Conservation (phyloP, 2,888 invertebrate species). For the Isoperla grammatica region DNA sequence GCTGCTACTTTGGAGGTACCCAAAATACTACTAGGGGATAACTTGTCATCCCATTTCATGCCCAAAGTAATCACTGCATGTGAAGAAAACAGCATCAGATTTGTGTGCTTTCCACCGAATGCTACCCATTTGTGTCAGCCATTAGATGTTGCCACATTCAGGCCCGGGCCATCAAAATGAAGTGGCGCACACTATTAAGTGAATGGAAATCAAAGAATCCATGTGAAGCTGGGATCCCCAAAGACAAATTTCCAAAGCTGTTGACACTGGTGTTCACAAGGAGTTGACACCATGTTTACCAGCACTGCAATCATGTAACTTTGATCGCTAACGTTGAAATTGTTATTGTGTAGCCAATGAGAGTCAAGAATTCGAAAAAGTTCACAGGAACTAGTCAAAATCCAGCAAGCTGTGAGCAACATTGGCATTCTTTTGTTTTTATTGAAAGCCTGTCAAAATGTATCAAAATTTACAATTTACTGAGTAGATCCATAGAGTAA, state of each 20-base stretch:
- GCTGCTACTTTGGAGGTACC: slow-evolving; percentile 4
- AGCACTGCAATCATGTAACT: too few species aligned
- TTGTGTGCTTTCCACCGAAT: slow-evolving; percentile 39
- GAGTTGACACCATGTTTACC: too few species aligned
- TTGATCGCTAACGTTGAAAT: too few species aligned
- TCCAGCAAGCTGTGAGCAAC: too few species aligned
- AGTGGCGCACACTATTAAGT: slow-evolving; percentile 32
- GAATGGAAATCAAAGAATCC: slow-evolving; percentile 31
- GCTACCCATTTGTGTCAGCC: slow-evolving; percentile 37
- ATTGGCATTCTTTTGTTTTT: too few species aligned
- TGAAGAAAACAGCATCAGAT: slow-evolving; percentile 38
- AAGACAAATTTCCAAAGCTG: slow-evolving; percentile 32
- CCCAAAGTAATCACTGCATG: slow-evolving; percentile 35
- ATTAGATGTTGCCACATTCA: slow-evolving; percentile 36
- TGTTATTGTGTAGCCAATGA: too few species aligned
- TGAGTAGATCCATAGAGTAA: too few species aligned
- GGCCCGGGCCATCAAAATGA: slow-evolving; percentile 35
- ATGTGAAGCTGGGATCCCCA: slow-evolving; percentile 29
- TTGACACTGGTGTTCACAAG: slow-evolving; percentile 20
- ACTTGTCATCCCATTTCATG: slow-evolving; percentile 34
- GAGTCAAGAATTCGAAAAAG: too few species aligned
- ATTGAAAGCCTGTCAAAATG: too few species aligned
- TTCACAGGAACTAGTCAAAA: too few species aligned
- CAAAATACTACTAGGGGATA: slow-evolving; percentile 39
- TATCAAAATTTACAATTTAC: too few species aligned